Conservation (phyloP, 2,797 vertebrate genomes). For the Pangasius krempfi region DNA sequence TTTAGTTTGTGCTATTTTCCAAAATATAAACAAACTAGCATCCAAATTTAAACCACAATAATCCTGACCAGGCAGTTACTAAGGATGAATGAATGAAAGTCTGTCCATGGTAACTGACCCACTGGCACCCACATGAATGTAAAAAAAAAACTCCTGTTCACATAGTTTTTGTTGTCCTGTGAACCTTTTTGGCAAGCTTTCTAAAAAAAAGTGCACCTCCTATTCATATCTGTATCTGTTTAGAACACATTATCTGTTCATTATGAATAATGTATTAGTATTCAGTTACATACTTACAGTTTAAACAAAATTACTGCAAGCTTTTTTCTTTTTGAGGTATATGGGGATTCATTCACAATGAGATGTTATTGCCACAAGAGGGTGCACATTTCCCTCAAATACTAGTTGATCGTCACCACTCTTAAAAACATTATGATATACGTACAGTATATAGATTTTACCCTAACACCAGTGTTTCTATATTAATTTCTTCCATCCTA, state of each 20-base stretch:
- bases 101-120: no score
- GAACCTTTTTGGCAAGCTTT: neutral
- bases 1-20: neutral
- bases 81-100: neutral
- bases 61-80: neutral
- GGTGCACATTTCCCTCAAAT: slow-evolving; percentile 40
- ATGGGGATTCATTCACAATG: neutral
- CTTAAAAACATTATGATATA: neutral
- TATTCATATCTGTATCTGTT: neutral
- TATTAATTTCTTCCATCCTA: neutral
- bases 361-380: slow-evolving; percentile 29
- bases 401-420: neutral
- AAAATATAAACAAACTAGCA: neutral
- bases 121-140: neutral
- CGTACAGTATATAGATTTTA: neutral
- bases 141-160: neutral
- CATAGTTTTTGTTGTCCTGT: neutral
- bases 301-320: neutral
- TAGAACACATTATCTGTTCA: neutral
- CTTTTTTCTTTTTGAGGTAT: neutral
- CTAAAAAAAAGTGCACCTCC: neutral
- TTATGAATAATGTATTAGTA: neutral
- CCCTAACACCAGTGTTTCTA: neutral
- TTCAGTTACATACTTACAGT: neutral
- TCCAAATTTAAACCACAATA: neutral